Conservation (phyloP, 2,113 vertebrate genomes). For the Oncorhynchus tshawytscha region DNA sequence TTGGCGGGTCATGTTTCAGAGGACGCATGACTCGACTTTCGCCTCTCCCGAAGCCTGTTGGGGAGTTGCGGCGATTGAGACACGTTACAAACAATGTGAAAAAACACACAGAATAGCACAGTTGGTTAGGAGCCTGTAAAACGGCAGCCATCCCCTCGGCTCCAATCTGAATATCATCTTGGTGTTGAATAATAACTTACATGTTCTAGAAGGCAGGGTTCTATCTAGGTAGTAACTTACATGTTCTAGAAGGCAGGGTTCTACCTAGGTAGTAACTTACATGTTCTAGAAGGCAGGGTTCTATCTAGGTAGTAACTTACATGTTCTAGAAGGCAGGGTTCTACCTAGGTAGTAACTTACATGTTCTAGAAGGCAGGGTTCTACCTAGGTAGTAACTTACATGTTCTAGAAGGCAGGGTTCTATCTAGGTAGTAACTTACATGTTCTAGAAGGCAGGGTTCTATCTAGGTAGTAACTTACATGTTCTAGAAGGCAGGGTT, state of each 20-base stretch:
- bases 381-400: too few species aligned
- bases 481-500: background rate
- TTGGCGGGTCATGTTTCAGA: too few species aligned
- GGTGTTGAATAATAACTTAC: too few species aligned
- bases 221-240: background rate
- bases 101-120: too few species aligned
- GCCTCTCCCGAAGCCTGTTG: too few species aligned
- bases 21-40: too few species aligned
- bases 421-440: background rate
- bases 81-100: too few species aligned
- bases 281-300: background rate
- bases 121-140: too few species aligned
- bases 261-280: background rate
- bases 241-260: background rate
- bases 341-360: background rate
- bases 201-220: background rate
- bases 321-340: background rate
- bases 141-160: too few species aligned
- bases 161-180: too few species aligned
- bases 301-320: background rate
- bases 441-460: background rate
- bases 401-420: background rate
- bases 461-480: background rate
- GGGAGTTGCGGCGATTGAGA: too few species aligned
- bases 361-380: background rate